phyloP scores from a whole-genome alignment of 1,140 invertebrate genomes.

The Drosophila mayri region DNA sequence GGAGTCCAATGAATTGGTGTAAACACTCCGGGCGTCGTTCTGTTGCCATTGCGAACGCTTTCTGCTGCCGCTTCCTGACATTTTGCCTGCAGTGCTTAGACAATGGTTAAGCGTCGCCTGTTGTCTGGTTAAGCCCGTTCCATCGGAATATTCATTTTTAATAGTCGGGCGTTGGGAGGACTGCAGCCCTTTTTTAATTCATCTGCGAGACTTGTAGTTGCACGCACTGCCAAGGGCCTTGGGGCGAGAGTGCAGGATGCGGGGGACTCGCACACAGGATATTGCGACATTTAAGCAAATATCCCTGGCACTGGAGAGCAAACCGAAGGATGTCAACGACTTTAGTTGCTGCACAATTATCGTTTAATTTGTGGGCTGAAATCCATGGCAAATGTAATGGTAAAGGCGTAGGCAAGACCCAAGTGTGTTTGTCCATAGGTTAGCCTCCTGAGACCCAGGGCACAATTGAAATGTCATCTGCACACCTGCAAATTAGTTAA shows the following conservation, averaged over 20 bases:
- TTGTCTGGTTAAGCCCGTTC: constrained; percentile 30
- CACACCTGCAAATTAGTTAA: constrained; percentile 51
- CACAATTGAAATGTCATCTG: constrained; percentile 49
- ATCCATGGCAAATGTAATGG: background rate
- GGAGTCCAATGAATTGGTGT: constrained; percentile 71
- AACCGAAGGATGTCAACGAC: constrained; percentile 62
- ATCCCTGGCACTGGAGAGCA: constrained; percentile 24
- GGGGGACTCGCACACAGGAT: constrained; percentile 29
- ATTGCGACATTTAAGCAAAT: constrained; percentile 71
- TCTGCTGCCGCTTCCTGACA: constrained; percentile 71
- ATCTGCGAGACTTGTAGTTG: constrained; percentile 53
- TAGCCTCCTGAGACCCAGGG: background rate
- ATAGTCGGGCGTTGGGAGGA: constrained; percentile 48
- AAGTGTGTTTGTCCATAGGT: constrained; percentile 13
- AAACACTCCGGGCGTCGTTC: constrained; percentile 56
- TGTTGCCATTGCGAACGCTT: constrained; percentile 69
- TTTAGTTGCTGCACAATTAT: constrained; percentile 61
- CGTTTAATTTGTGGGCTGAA: constrained; percentile 11
- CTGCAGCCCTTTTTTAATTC: constrained; percentile 67
- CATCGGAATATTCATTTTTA: constrained; percentile 61
- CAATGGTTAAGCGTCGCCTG: constrained; percentile 69
- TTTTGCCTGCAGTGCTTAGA: constrained; percentile 72
- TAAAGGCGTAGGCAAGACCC: background rate
- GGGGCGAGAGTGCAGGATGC: constrained; percentile 39
- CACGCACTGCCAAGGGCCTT: constrained; percentile 50